Conservation (phyloP, 1,140 invertebrate genomes). For the Drosophila nigrodunni region DNA sequence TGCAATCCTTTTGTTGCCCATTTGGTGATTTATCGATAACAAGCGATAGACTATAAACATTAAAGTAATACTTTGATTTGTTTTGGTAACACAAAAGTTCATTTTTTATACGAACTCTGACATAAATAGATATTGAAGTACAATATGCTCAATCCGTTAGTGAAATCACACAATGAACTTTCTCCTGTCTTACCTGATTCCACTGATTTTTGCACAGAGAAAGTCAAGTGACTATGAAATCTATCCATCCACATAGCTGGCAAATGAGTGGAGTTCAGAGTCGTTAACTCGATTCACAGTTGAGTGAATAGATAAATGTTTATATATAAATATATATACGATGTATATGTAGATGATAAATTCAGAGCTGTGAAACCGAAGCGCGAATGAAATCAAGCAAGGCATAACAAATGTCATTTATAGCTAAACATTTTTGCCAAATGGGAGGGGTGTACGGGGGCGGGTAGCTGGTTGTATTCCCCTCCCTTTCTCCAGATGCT, state of each 20-base stretch:
- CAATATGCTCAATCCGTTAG: neutral
- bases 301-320: constrained; percentile 70
- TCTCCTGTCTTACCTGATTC: neutral
- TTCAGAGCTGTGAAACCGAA: constrained; percentile 59
- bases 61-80: neutral
- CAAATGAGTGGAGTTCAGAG: constrained; percentile 23
- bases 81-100: neutral
- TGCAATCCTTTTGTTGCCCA: constrained; percentile 12
- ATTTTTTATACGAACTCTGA: neutral
- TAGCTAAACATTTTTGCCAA: constrained; percentile 55
- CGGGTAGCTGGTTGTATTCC: neutral
- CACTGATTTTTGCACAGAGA: neutral
- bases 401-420: constrained; percentile 74
- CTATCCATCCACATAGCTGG: constrained; percentile 9
- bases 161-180: neutral
- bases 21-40: constrained; percentile 31
- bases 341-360: constrained; percentile 49
- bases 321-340: constrained; percentile 35
- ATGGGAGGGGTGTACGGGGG: neutral
- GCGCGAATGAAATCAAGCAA: constrained; percentile 66
- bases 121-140: neutral
- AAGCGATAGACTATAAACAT: constrained; percentile 4
- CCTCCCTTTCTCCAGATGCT: neutral
- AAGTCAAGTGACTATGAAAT: constrained; percentile 18
- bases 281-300: constrained; percentile 58